Evolutionary conservation across 2,888 invertebrate genomes (phyloP).

Genomic region (Galeruca laticollis): DNA sequence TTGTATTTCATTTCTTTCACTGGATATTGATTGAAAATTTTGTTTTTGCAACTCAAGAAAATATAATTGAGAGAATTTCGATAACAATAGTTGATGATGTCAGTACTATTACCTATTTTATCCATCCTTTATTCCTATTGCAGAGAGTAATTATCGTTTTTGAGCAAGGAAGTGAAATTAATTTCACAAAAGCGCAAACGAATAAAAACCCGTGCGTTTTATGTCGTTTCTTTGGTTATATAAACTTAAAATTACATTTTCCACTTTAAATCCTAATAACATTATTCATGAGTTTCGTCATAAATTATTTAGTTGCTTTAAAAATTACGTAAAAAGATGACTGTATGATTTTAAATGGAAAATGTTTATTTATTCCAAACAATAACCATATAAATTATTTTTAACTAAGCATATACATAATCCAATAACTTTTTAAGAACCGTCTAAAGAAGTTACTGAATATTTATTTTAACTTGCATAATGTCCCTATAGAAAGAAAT

Average conservation of each 20-base stretch:
- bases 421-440: not conserved
- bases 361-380: not conserved
- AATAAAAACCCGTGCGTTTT: not conserved
- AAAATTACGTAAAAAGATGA: not conserved
- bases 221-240: not conserved
- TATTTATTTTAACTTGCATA: too few relatives aligned
- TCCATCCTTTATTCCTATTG: not conserved
- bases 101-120: too few relatives aligned
- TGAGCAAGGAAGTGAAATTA: not conserved
- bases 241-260: slow-evolving; percentile 3
- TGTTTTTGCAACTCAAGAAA: too few relatives aligned
- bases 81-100: too few relatives aligned
- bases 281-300: slow-evolving; percentile 4
- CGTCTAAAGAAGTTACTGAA: not conserved
- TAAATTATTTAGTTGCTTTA: not conserved
- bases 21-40: too few relatives aligned
- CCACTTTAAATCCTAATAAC: not conserved
- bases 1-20: too few relatives aligned
- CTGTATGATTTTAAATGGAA: not conserved
- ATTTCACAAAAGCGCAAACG: not conserved
- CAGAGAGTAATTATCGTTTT: not conserved
- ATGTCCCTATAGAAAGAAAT: too few relatives aligned
- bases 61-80: too few relatives aligned
- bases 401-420: not conserved
- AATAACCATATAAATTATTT: not conserved